Percentiles rank a stretch among this genome's conserved stretches.
These are phyloP conservation scores for Fistularia tabacaria DNA, from an alignment of 2,797 vertebrate genomes.

Conservation along the genomic window DNA sequence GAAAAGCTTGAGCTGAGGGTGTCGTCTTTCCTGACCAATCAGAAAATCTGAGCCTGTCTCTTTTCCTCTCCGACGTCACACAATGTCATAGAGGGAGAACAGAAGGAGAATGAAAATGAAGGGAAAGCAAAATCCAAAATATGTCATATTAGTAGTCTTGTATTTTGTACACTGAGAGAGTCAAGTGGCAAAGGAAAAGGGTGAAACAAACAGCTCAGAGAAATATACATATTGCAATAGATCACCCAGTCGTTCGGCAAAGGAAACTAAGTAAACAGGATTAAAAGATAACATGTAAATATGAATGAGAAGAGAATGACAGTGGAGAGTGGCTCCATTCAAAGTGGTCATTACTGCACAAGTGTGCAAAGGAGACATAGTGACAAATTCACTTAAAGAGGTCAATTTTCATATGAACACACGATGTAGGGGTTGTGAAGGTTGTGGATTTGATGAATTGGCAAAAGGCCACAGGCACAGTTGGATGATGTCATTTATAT, in stretches of 20 bases:
- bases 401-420: slow-evolving; percentile 30
- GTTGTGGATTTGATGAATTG: slow-evolving; percentile 40
- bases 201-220: not conserved
- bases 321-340: too few species aligned
- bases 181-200: slow-evolving; percentile 18
- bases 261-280: too few species aligned
- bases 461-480: slow-evolving; percentile 26
- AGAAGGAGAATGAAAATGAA: slow-evolving; percentile 4
- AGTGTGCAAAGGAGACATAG: not conserved
- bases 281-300: too few species aligned
- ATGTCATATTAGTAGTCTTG: slow-evolving; percentile 11
- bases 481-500: slow-evolving; percentile 35
- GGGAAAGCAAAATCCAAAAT: slow-evolving; percentile 28
- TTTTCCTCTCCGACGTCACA: slow-evolving; percentile 39
- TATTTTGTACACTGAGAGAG: slow-evolving; percentile 19
- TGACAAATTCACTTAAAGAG: slow-evolving; percentile 5
- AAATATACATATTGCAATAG: too few species aligned
- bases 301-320: not conserved
- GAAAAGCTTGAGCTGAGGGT: slow-evolving; percentile 26
- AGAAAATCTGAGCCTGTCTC: slow-evolving; percentile 18
- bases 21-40: slow-evolving; percentile 54
- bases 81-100: slow-evolving; percentile 19
- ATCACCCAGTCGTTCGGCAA: too few species aligned
- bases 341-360: too few species aligned
- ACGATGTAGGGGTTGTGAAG: slow-evolving; percentile 30